Evolutionary conservation across 64 coral and sea anemone species (phyloP).

Genomic region (Anthopleura sola): DNA sequence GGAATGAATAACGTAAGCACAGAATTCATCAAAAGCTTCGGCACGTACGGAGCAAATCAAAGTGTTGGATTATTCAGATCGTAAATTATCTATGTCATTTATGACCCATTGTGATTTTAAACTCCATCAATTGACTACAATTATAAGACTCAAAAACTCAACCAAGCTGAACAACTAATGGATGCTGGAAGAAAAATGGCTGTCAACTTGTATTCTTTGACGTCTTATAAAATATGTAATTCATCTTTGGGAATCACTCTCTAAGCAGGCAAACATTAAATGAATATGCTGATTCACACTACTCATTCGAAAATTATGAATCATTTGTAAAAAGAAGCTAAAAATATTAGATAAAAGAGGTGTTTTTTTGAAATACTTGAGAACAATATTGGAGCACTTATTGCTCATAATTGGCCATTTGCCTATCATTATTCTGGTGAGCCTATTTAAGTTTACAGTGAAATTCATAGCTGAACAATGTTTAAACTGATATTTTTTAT

Average conservation of each 20-base stretch:
- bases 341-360: background rate
- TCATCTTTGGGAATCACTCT: background rate
- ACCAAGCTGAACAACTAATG: background rate
- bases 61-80: background rate
- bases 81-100: background rate
- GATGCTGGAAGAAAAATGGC: background rate
- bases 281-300: background rate
- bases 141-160: background rate
- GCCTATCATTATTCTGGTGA: background rate
- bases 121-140: background rate
- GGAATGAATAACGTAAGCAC: background rate
- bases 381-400: background rate
- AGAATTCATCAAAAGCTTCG: background rate
- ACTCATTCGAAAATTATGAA: background rate
- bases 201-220: background rate
- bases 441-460: background rate
- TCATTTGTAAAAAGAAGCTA: background rate
- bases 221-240: background rate
- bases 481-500: background rate
- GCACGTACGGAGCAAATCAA: background rate
- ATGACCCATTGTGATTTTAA: background rate
- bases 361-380: background rate
- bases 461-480: background rate
- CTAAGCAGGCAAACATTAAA: background rate
- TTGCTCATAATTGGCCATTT: background rate